phyloP scores from a whole-genome alignment of 2,888 invertebrate genomes.

The Ophioninae sp. region DNA sequence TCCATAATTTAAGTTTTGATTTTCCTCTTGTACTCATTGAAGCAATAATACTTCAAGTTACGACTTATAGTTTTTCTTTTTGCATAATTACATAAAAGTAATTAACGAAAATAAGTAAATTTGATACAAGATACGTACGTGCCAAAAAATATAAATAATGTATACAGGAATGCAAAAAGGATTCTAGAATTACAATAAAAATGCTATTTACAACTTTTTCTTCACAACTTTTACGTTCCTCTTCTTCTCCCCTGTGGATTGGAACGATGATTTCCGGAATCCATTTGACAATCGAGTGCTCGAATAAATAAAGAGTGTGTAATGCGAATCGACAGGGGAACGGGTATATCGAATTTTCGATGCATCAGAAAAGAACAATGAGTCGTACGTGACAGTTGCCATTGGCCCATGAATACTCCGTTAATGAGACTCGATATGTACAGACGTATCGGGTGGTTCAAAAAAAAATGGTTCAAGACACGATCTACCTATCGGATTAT shows the following conservation, averaged over 20 bases:
- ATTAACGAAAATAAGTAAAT: no score
- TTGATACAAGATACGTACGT: no score
- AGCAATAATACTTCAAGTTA: no score
- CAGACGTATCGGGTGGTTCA: not conserved
- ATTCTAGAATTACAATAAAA: no score
- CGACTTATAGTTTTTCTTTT: no score
- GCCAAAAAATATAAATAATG: no score
- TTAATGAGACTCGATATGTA: slow-evolving; percentile 18
- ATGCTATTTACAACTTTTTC: no score
- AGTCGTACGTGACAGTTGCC: not conserved
- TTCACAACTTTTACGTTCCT: not conserved
- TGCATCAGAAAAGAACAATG: slow-evolving; percentile 11
- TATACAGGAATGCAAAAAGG: no score
- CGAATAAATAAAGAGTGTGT: not conserved
- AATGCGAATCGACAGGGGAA: not conserved
- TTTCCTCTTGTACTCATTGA: no score
- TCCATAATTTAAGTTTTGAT: no score
- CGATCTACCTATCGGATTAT: not conserved
- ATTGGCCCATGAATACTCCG: not conserved
- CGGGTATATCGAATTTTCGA: not conserved
- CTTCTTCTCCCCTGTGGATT: not conserved
- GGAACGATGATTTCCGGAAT: not conserved
- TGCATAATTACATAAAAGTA: no score
- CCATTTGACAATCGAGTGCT: not conserved
- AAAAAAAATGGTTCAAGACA: not conserved